These are phyloP conservation scores for Caenorhabditis sp. DNA, from an alignment of 2,888 invertebrate species.

Conservation along the genomic window DNA sequence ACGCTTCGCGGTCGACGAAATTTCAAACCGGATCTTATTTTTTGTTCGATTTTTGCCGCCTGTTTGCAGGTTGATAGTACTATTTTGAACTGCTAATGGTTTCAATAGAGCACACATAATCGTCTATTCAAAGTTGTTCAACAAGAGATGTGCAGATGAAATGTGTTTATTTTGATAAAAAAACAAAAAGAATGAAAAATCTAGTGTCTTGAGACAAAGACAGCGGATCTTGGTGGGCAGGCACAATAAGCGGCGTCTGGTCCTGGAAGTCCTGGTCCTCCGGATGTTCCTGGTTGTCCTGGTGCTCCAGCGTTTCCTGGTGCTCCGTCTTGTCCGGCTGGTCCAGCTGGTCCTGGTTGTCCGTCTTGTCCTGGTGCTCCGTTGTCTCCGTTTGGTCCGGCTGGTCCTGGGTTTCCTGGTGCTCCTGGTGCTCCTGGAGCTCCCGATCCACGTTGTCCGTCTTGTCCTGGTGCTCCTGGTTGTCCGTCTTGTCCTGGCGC, in stretches of 20 bases:
- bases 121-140: too few species aligned
- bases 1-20: too few species aligned
- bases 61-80: too few species aligned
- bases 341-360: constrained; percentile 42
- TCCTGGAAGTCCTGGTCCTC: too few species aligned
- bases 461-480: constrained; percentile 51
- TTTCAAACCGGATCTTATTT: too few species aligned
- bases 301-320: constrained; percentile 51
- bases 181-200: constrained; percentile 12
- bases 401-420: constrained; percentile 46
- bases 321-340: constrained; percentile 39
- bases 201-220: constrained; percentile 46
- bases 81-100: too few species aligned
- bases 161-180: too few species aligned
- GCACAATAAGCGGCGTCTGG: too few species aligned
- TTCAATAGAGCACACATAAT: too few species aligned
- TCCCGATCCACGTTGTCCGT: constrained; percentile 47
- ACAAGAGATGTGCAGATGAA: too few species aligned
- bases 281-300: too few species aligned
- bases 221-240: constrained; percentile 54
- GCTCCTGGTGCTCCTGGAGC: constrained; percentile 53
- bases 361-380: constrained; percentile 44
- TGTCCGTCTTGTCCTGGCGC: constrained; percentile 53
- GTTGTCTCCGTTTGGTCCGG: constrained; percentile 41
- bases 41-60: too few species aligned